phyloP scores from a whole-genome alignment of 2,888 invertebrate genomes.

The Bembecia ichneumoniformis region DNA sequence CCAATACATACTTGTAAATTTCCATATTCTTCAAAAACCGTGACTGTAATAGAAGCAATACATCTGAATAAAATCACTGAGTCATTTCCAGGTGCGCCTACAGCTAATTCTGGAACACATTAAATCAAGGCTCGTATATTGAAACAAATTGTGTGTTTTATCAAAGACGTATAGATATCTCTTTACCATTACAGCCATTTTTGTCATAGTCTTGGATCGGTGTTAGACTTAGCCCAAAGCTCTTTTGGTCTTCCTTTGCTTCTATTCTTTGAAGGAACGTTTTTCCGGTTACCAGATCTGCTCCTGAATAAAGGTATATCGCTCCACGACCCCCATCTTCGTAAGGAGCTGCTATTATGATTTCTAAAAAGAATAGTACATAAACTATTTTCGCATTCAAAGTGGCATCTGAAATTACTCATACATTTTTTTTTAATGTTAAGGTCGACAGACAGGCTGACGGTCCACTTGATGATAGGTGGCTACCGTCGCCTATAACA shows the following conservation, averaged over 20 bases:
- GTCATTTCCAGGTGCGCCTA: slow-evolving; percentile 37
- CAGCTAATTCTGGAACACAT: slow-evolving; percentile 33
- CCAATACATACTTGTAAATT: slow-evolving; percentile 21
- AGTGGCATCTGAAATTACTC: no score
- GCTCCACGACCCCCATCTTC: slow-evolving; percentile 32
- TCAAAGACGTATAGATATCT: no score
- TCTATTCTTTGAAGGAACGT: slow-evolving; percentile 23
- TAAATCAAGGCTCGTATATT: no score
- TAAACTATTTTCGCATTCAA: background rate
- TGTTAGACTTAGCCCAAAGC: slow-evolving; percentile 34
- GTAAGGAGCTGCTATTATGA: slow-evolving; percentile 45
- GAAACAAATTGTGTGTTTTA: no score
- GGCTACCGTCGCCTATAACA: no score
- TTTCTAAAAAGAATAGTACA: slow-evolving; percentile 21
- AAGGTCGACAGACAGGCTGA: no score
- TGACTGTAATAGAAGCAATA: slow-evolving; percentile 26
- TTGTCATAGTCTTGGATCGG: slow-evolving; percentile 22
- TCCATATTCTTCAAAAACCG: slow-evolving; percentile 15
- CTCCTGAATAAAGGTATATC: slow-evolving; percentile 42
- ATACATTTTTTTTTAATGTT: background rate
- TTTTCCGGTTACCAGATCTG: slow-evolving; percentile 15
- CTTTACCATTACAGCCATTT: slow-evolving; percentile 39
- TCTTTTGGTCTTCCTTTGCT: background rate
- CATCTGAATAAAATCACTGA: slow-evolving; percentile 29
- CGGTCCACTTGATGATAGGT: no score